Evolutionary conservation across 2,888 invertebrate genomes (phyloP), one percentile per base, ranked within the genome.

Genomic region (Yponomeuta plumbellus): DNA sequence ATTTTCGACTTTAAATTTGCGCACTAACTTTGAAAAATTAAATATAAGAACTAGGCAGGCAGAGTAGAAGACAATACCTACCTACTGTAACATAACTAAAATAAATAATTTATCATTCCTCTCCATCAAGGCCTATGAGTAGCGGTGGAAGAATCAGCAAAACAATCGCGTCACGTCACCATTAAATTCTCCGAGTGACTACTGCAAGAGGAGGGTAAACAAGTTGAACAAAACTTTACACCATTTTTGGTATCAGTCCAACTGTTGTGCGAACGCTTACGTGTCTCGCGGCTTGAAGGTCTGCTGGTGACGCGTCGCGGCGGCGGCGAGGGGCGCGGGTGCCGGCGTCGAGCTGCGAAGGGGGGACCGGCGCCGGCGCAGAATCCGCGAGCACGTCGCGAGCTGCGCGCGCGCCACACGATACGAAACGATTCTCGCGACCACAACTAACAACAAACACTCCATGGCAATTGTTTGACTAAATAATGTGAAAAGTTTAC

Each of bases 171-270:
- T 52, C n/a, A 52, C 21, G 22, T 58, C 58, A 58, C 22, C 21
- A 21, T 34, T 34, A 34, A 10, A 34, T 34, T 34, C 22, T 11
- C 58, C 11, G 22, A n/a, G 58, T 20, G 20, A 20, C 22, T 58
- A 58, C 58, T 8, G n/a, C 20, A 58, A 58, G 58, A 8, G 21
- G 4, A 1, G 20, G 20, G 21, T 21, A 58, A 11, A 21, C 20
- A 58, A 17, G 17, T 52, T 61, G 13, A 61, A 61, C 17, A 17
- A 23, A 34, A 11, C 26, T 83, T 85, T 84, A 85, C 75, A 74
- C 91, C 90, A 81, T 89, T 88, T 91, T 90, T 86, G 90, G 90
- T 87, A 79, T 83, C 81, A 84, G 77, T 85, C 81, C 83, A 81
- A 81, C 83, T 73, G 78, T 88, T 85, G 88, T 85, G 85, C 84